Conservation (phyloP, 2,113 vertebrate genomes). For the Callopanchax toddi region DNA sequence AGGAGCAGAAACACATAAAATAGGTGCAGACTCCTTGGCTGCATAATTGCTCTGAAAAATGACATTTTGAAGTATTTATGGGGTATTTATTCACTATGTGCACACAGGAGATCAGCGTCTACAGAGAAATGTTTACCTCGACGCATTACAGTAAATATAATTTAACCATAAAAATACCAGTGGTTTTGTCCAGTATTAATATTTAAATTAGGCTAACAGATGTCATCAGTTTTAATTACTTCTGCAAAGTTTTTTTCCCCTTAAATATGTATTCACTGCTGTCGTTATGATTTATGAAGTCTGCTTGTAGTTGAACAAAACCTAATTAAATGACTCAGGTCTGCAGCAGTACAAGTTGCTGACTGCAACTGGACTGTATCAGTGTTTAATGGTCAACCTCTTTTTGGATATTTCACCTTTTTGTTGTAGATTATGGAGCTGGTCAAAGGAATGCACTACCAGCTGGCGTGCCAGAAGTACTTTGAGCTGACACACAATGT, state of each 20-base stretch:
- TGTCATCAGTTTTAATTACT: constrained; percentile 37
- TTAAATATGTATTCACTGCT: constrained; percentile 25
- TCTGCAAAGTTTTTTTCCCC: constrained; percentile 25
- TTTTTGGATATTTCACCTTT: not conserved
- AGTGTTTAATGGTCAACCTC: not conserved
- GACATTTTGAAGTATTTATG: too few species aligned
- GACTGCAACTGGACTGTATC: not conserved
- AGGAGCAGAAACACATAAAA: not conserved
- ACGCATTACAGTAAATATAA: too few species aligned
- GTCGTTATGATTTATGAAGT: constrained; percentile 32
- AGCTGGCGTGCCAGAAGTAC: constrained; percentile 98
- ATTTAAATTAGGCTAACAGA: constrained; percentile 27
- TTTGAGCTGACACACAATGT: constrained; percentile 95
- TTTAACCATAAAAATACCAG: not conserved
- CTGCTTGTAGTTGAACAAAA: constrained; percentile 17
- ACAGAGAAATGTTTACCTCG: not conserved
- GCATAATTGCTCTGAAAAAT: too few species aligned
- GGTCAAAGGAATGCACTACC: constrained; percentile 96
- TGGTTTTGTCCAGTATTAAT: constrained; percentile 23
- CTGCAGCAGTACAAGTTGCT: constrained; percentile 8
- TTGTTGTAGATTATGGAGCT: constrained; percentile 89
- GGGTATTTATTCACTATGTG: too few species aligned
- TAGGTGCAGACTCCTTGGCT: not conserved
- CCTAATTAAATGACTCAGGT: constrained; percentile 27
- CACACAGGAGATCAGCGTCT: too few species aligned